Evolutionary conservation across 1,140 invertebrate genomes (phyloP), one percentile per base, ranked within the genome.

Genomic region (Plodia interpunctella): DNA sequence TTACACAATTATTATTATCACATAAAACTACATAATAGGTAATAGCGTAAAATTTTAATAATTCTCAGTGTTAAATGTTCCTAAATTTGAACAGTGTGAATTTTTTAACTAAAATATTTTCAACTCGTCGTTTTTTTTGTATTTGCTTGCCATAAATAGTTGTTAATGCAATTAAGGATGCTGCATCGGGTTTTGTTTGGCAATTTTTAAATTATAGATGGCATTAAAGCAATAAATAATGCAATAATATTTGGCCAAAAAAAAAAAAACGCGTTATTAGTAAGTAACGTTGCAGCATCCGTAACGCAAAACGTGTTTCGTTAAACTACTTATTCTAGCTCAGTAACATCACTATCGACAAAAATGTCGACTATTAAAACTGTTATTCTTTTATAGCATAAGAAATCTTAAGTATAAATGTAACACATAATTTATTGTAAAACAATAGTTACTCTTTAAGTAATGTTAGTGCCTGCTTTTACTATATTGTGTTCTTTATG

Each of bases 41-140:
- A 80, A 88, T 85, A 82, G 73, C 75, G 73, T 77, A 80, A 82
- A 82, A 72, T 81, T 82, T 81, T 83, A 83, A 84, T 80, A 84
- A 88, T 80, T 87, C 81, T 87, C 81, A 87, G 76, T 87, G 86
- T 88, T 88, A 78, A 84, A 88, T 87, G 86, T 88, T 88, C 86
- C 86, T 88, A 88, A 87, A 88, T 83, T 88, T 82, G 68, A 87
- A 83, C 80, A 80, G 72, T 68, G 68, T 85, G 78, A 83, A 81
- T 80, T 80, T 83, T 85, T 79, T 68, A 68, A 76, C 38, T 35
- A 51, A 13, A 67, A 70, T 65, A 63, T 63, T 71, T 62, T 72
- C 60, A 68, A 67, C 69, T 83, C 66, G 72, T 78, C 69, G 67
- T 2, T 71, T 72, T n/a, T n/a, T 68, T 66, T 69, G 60, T 69